phyloP scores from a whole-genome alignment of 2,797 vertebrate genomes.

The Antrozous pallidus region DNA sequence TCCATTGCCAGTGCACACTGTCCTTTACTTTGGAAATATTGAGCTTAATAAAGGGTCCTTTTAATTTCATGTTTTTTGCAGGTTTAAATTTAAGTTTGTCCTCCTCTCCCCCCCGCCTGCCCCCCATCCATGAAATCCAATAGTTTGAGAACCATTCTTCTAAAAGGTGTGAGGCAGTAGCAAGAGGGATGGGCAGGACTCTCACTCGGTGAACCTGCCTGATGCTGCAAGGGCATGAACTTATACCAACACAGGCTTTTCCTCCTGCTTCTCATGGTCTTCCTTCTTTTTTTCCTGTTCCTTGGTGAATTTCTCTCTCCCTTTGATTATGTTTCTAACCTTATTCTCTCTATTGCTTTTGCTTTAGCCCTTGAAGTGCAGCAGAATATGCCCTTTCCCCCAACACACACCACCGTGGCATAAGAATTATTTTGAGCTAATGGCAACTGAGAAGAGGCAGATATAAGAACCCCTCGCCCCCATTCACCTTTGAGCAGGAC shows the following conservation, averaged over 20 bases:
- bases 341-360: not conserved
- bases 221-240: not conserved
- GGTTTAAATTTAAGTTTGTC: not conserved
- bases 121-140: no score
- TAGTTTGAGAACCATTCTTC: no score
- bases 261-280: not conserved
- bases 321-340: not conserved
- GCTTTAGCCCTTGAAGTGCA: no score
- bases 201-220: accelerated
- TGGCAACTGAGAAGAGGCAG: not conserved
- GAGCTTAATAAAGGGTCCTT: not conserved
- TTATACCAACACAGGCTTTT: not conserved
- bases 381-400: not conserved
- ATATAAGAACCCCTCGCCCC: not conserved
- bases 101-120: not conserved
- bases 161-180: not conserved
- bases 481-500: not conserved
- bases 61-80: not conserved
- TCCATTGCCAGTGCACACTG: not conserved
- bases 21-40: not conserved
- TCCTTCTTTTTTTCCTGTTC: not conserved
- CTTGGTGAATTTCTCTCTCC: not conserved
- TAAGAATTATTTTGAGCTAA: not conserved
- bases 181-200: no score
- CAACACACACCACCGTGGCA: not conserved